Evolutionary conservation across 2,888 invertebrate genomes (phyloP), one percentile per base, ranked within the genome.

Genomic region (Metalampra italica): DNA sequence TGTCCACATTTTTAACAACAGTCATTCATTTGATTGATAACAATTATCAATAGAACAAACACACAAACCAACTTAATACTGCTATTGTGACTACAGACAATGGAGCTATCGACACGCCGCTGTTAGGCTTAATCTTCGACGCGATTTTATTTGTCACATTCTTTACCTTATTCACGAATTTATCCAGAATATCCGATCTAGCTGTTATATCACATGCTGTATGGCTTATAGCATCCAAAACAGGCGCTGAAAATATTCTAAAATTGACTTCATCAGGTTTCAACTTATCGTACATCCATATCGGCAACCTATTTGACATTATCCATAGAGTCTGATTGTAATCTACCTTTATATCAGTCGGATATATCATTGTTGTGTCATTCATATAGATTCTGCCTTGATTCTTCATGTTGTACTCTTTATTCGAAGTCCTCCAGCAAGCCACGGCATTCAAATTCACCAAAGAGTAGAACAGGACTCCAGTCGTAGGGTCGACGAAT

Each of bases 261-360:
- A 94, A 95, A 64, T 95, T 95, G 0, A 93, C 90, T 13, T 93
- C 93, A 0, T 89, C 87, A 0, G 84, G 73, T 66, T 94, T 89
- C 52, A 95, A 71, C 50, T 90, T 87, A 0, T 89, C 89, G 60
- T 94, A 94, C 91, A 94, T 93, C 79, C 93, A 95, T 45, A 91
- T 83, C 0, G 94, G 94, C 63, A 95, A 77, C 51, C 92, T 91
- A 70, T 95, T 94, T 0, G 94, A 94, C 0, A 95, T 71, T 1
- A 95, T 93, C 95, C 95, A 95, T 0, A 95, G 71, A 38, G 91
- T 93, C 11, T 93, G 91, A 7, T 93, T 90, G 29, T 90, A 90
- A 56, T 95, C 95, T 0, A 95, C 94, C 77, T 95, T 95, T 1
- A 95, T 90, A 58, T 95, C 95, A 45, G 94, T 94, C 1, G 95